Evolutionary conservation across 2,113 vertebrate genomes (phyloP).

Genomic region (Nothocercus julius): DNA sequence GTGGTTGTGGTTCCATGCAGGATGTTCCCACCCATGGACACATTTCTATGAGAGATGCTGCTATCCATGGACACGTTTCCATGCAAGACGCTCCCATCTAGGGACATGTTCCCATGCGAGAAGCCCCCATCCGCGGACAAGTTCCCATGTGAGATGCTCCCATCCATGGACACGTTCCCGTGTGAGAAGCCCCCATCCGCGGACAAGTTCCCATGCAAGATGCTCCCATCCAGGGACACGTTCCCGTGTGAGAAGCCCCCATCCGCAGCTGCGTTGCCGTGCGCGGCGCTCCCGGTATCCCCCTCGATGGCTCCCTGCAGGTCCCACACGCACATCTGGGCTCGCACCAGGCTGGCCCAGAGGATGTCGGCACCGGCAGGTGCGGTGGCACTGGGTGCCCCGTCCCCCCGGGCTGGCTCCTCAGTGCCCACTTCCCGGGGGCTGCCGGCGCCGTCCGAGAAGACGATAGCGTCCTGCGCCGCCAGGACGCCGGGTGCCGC

Average conservation of each 20-base stretch:
- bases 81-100: no score
- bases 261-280: fast-evolving
- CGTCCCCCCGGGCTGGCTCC: no score
- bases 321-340: background rate
- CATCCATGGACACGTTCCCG: fast-evolving
- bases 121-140: background rate
- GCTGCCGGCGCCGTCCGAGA: background rate
- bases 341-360: background rate
- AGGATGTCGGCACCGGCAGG: background rate
- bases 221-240: background rate
- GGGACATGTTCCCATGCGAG: no score
- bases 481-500: background rate
- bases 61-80: no score
- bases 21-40: no score
- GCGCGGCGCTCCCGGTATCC: background rate
- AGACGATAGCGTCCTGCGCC: background rate
- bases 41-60: fast-evolving
- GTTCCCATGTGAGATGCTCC: fast-evolving
- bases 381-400: background rate
- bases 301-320: background rate
- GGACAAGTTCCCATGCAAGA: fast-evolving
- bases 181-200: no score
- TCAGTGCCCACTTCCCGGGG: no score
- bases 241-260: background rate
- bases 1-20: no score